Evolutionary conservation across 2,888 invertebrate genomes (phyloP).

Genomic region (Eupithecia subumbrata): DNA sequence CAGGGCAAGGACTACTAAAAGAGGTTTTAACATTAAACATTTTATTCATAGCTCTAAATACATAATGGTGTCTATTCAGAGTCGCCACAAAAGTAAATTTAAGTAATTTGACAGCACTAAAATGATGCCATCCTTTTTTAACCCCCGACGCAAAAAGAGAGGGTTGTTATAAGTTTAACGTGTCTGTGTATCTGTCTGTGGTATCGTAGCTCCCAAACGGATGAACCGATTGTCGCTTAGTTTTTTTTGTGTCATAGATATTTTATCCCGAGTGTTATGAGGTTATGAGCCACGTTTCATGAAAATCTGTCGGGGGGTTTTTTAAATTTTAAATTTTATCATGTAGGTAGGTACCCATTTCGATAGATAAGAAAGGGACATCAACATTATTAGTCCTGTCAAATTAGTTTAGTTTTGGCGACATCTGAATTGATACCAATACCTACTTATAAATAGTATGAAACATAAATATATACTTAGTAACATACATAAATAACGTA

Average conservation of each 20-base stretch:
- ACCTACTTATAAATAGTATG: constrained; percentile 64
- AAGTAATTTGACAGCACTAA: background rate
- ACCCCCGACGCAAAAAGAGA: too few species aligned
- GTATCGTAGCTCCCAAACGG: too few species aligned
- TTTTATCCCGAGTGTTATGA: too few species aligned
- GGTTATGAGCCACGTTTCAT: too few species aligned
- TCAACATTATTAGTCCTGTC: background rate
- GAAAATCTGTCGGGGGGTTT: too few species aligned
- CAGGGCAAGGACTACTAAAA: constrained; percentile 47
- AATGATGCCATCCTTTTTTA: background rate
- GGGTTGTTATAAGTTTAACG: too few species aligned
- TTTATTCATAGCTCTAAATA: constrained; percentile 71
- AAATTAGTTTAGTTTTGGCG: background rate
- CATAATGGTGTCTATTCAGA: constrained; percentile 5
- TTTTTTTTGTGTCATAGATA: too few species aligned
- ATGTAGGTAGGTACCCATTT: too few species aligned
- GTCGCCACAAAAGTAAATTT: background rate
- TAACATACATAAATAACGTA: constrained; percentile 19
- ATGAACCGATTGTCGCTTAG: too few species aligned
- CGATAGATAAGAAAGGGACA: background rate
- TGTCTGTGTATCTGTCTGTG: too few species aligned
- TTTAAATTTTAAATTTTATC: too few species aligned
- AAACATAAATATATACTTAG: constrained; percentile 69
- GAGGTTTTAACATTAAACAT: constrained; percentile 74
- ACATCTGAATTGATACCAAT: background rate